Evolutionary conservation across 2,888 invertebrate species (phyloP), one percentile per base, ranked within the genome.

Genomic region (Platycheirus albimanus): DNA sequence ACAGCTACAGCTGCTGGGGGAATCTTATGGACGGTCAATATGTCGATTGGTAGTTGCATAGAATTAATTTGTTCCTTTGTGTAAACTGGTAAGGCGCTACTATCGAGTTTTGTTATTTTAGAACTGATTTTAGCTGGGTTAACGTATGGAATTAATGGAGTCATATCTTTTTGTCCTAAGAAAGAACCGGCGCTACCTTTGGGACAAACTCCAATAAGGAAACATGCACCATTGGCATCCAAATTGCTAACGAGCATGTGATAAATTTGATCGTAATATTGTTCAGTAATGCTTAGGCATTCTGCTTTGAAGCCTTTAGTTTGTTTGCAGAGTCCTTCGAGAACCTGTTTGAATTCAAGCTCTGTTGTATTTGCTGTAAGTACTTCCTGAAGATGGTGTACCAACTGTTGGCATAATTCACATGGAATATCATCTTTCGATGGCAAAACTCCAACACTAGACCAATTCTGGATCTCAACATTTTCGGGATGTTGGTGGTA

Each of bases 321-420:
- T 91, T 96, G 96, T 85, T 95, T 95, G 92, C 97, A 97, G 3
- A 97, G 91, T 77, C 97, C 95, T 88, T 94, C 92, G 11, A 96
- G 88, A 0, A 97, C 94, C 87, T 93, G 92, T 89, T 95, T 93
- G 91, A 97, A 97, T 91, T 97, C 96, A 0, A 91, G 87, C 89
- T 96, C 95, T 0, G 98, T 97, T 0, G 97, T 96, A 89, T 97
- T 97, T 15, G 97, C 95, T 28, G 96, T 92, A 20, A 98, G 90
- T 5, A 96, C 92, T 88, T 97, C 96, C 80, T 94, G 94, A 85
- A 97, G 91, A 90, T 97, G 97, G 19, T 92, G 91, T 0, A 97
- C 95, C 58, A 98, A 91, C 89, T 96, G 96, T 87, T 96, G 94
- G 90, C 97, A 98, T 70, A 98, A 92, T 87, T 97, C 95, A 89